Percentiles rank a stretch among this genome's conserved stretches.
Conservation (phyloP, 2,888 invertebrate species). For the Drepanosiphum platanoidis region DNA sequence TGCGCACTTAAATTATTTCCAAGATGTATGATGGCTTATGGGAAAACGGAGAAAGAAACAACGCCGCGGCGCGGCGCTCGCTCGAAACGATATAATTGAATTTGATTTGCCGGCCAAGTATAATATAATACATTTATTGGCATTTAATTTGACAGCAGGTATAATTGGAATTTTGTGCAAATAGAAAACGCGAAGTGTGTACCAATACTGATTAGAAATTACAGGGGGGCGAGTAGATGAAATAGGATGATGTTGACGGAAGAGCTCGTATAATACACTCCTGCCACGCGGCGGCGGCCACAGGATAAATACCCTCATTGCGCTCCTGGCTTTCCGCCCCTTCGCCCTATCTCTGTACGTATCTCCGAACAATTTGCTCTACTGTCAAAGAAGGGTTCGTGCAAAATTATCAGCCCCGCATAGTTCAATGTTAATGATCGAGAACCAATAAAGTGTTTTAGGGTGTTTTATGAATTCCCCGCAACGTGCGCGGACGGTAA, state of each 20-base stretch:
- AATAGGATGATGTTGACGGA: neutral
- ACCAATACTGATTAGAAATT: neutral
- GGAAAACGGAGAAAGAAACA: neutral
- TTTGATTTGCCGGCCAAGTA: neutral
- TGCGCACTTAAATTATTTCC: neutral
- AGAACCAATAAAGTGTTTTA: neutral
- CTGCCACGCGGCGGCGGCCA: too few relatives aligned
- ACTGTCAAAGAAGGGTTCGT: conserved; percentile 30
- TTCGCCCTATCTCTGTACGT: neutral
- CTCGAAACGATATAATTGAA: neutral
- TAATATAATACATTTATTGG: neutral
- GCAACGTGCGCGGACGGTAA: neutral
- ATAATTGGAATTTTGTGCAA: neutral
- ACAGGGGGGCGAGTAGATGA: neutral
- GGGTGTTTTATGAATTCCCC: conserved; percentile 6
- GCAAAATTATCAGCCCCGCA: neutral
- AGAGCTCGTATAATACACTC: neutral
- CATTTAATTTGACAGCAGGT: neutral
- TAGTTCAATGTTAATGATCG: neutral
- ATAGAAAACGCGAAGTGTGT: neutral
- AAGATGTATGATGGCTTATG: neutral
- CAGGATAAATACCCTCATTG: neutral
- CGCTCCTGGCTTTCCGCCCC: neutral
- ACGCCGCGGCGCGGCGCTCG: neutral
- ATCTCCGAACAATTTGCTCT: conserved; percentile 26